A percentile compares a stretch with the other conserved stretches of the same genome.
Conservation (phyloP, 2,113 vertebrate genomes). For the Pollimyrus isidori region DNA sequence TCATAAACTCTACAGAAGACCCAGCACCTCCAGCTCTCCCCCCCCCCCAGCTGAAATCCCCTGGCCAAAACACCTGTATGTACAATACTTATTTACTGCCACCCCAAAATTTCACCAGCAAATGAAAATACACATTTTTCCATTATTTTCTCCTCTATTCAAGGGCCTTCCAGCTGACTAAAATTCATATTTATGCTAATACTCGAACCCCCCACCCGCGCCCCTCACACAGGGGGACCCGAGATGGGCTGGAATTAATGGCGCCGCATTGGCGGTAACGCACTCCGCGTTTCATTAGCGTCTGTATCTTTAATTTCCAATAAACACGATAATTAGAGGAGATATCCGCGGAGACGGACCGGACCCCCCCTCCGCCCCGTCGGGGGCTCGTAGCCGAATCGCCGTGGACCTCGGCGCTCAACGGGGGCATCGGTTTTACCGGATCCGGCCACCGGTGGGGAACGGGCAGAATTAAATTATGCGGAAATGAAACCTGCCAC, state of each 20-base stretch:
- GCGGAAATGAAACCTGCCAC: slow-evolving; percentile 23
- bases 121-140: slow-evolving; percentile 15
- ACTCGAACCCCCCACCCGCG: not conserved
- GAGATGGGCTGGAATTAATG: slow-evolving; percentile 15
- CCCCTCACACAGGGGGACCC: not conserved
- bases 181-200: slow-evolving; percentile 30
- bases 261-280: slow-evolving; percentile 26
- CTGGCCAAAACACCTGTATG: not conserved
- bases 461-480: slow-evolving; percentile 23
- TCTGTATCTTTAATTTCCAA: slow-evolving; percentile 74
- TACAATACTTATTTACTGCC: not conserved
- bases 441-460: slow-evolving; percentile 8
- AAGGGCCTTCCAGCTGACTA: slow-evolving; percentile 17
- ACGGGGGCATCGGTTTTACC: slow-evolving; percentile 13
- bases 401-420: slow-evolving; percentile 21
- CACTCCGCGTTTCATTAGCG: slow-evolving; percentile 66
- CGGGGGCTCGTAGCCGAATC: slow-evolving; percentile 63
- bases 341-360: slow-evolving; percentile 59
- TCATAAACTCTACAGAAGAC: not conserved
- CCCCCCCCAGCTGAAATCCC: not conserved
- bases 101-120: not conserved
- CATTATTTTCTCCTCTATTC: slow-evolving; percentile 13
- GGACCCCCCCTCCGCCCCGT: slow-evolving; percentile 53
- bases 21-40: not conserved
- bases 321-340: slow-evolving; percentile 67